phyloP scores from a whole-genome alignment of 2,888 invertebrate species.

The Leptura quadrifasciata region DNA sequence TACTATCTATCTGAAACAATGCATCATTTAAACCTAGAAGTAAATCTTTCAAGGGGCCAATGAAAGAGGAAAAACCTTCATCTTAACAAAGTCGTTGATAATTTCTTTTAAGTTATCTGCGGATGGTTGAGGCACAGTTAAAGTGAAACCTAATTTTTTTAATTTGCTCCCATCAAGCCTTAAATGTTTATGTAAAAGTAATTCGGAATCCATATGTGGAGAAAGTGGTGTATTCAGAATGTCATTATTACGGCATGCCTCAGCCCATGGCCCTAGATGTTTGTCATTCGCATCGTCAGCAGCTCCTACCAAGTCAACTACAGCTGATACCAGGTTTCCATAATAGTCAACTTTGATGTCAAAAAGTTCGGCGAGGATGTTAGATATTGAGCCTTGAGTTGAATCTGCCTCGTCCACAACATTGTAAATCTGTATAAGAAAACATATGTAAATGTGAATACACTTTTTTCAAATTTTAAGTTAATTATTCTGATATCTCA shows the following conservation, averaged over 20 bases:
- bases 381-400: constrained; percentile 89
- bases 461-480: not conserved
- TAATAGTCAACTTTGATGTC: constrained; percentile 91
- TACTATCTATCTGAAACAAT: constrained; percentile 8
- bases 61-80: constrained; percentile 89
- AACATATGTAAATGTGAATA: not conserved
- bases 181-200: constrained; percentile 87
- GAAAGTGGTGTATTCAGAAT: constrained; percentile 91
- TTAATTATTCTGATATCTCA: too few species aligned
- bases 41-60: constrained; percentile 70
- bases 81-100: constrained; percentile 86
- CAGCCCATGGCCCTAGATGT: constrained; percentile 94
- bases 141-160: constrained; percentile 77
- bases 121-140: constrained; percentile 79
- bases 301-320: constrained; percentile 87
- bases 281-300: constrained; percentile 96
- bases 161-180: constrained; percentile 84
- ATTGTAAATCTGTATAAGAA: constrained; percentile 81
- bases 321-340: constrained; percentile 86
- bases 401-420: constrained; percentile 89
- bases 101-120: constrained; percentile 75
- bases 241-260: constrained; percentile 84
- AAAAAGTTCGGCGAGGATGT: constrained; percentile 88
- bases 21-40: not conserved
- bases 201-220: constrained; percentile 89